Evolutionary conservation across 2,797 vertebrate species (phyloP), one percentile per base, ranked within the genome.

Genomic region (Platyrinchus mystaceus): DNA sequence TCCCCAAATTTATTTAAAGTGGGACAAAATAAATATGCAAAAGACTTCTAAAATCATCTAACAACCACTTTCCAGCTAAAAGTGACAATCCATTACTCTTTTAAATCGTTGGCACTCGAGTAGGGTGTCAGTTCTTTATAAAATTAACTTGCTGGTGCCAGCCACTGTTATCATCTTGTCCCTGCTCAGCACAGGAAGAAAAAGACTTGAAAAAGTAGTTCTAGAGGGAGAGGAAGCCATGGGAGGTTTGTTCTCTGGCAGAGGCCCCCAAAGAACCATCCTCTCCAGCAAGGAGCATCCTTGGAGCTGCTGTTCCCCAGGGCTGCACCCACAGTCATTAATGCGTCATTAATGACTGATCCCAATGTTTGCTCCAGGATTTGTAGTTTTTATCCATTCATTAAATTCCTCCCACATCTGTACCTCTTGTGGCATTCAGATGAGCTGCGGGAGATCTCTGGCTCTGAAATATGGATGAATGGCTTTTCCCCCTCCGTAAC

Each of bases 11-110:
- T 96, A 94, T 97, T 90, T 97, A 97, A 97, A 97, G 89, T 97
- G 74, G 94, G 97, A 77, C 76, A 97, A 97, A 97, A 96, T 97
- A 98, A 98, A 97, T 98, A 97, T 96, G 96, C 94, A 96, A 90
- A 95, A 95, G 93, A 95, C 88, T 96, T 95, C 91, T 89, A 92
- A 97, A 97, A 95, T 97, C 90, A 95, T 84, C 67, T 94, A 95
- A 94, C 94, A 95, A 80, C 73, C 74, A 46, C 90, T 97, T 98
- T 84, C 93, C 94, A 94, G 96, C 96, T 97, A 92, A 97, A 97
- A 96, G 93, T 90, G 94, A 97, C 96, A 97, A 96, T 89, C 85
- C 84, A 96, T 97, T 97, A 87, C 91, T 97, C 96, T 96, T 91
- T 95, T 89, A 93, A 97, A 96, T 94, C 94, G 89, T 94, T 82